Conservation (phyloP, 2,797 vertebrate genomes). For the Uromys caudimaculatus region DNA sequence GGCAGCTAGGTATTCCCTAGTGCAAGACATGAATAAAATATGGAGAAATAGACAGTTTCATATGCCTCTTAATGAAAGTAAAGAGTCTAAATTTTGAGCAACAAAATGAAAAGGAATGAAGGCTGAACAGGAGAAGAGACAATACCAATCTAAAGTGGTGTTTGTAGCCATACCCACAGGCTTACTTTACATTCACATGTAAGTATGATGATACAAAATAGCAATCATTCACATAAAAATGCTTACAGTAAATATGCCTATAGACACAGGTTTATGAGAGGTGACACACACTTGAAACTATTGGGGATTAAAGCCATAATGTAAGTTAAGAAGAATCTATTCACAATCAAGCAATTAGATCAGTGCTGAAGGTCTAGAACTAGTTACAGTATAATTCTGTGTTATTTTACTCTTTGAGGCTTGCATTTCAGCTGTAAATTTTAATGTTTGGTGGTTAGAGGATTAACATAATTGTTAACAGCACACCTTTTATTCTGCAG, state of each 20-base stretch:
- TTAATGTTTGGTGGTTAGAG: background rate
- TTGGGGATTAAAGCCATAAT: background rate
- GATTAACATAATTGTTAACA: background rate
- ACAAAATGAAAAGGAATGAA: background rate
- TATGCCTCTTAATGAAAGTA: background rate
- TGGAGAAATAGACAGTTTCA: background rate
- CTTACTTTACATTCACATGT: background rate
- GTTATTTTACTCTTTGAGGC: background rate
- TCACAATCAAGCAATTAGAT: background rate
- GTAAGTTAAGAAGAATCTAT: background rate
- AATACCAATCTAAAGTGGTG: background rate
- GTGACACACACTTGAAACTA: background rate
- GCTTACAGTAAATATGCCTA: background rate
- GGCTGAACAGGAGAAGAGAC: background rate
- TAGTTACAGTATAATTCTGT: background rate
- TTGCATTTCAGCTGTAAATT: background rate
- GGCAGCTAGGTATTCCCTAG: too few relatives aligned
- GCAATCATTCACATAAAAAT: background rate
- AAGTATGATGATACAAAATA: background rate
- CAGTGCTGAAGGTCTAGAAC: background rate
- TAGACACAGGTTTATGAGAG: background rate
- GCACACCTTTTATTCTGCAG: background rate
- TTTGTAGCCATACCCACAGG: background rate
- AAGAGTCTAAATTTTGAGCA: background rate
- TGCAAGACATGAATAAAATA: background rate